phyloP scores from a whole-genome alignment of 2,888 invertebrate species.

The Orthonychiurus folsomi region DNA sequence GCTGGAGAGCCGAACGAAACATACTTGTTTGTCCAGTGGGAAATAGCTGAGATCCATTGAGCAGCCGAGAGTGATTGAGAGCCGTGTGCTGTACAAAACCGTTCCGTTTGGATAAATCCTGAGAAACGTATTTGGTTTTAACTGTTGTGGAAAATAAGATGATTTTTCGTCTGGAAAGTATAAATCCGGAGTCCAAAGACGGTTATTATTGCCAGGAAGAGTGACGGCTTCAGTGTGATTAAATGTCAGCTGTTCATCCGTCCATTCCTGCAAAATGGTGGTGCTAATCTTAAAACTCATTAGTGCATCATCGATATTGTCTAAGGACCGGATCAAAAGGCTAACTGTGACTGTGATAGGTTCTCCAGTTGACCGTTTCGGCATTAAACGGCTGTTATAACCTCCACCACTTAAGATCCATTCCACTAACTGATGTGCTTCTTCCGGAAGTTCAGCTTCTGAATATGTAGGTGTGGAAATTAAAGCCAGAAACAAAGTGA shows the following conservation, averaged over 20 bases:
- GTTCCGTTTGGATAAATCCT: background rate
- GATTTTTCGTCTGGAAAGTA: background rate
- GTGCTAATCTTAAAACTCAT: background rate
- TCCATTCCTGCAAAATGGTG: background rate
- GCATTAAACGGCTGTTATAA: no score
- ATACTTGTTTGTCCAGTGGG: background rate
- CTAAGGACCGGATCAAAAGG: background rate
- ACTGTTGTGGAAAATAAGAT: background rate
- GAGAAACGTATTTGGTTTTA: conserved; percentile 4
- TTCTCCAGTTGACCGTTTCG: background rate
- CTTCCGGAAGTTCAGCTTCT: no score
- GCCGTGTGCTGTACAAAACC: background rate
- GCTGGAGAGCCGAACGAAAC: background rate
- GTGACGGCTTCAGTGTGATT: background rate
- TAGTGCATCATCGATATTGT: background rate
- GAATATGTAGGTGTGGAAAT: no score
- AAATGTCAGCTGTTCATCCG: background rate
- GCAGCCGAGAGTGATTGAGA: background rate
- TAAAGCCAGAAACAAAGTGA: no score
- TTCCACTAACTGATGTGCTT: no score
- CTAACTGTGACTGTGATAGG: background rate
- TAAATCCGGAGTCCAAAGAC: conserved; percentile 1
- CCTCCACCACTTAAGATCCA: no score
- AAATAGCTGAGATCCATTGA: background rate
- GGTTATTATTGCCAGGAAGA: background rate